phyloP scores from a whole-genome alignment of 2,888 invertebrate genomes.

The Drosophila koepferae region DNA sequence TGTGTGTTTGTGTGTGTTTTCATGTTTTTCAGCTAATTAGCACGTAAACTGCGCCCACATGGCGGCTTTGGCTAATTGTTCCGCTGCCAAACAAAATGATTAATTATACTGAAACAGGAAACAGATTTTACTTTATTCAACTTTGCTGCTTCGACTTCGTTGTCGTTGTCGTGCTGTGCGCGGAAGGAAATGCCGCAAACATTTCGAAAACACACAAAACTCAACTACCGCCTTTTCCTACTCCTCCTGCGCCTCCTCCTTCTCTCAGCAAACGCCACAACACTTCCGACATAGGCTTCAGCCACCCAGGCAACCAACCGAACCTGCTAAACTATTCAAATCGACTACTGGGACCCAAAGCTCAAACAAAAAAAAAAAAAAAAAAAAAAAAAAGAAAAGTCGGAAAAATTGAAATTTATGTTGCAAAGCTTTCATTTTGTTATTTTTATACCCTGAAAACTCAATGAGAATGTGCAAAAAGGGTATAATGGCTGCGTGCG shows the following conservation, averaged over 20 bases:
- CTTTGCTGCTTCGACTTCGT: constrained; percentile 49
- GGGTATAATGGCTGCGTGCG: constrained; percentile 1
- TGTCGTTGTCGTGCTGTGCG: constrained; percentile 46
- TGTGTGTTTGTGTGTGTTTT: constrained; percentile 14
- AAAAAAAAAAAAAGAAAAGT: neutral
- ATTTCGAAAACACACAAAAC: constrained; percentile 66
- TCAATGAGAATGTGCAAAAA: constrained; percentile 1
- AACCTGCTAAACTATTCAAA: constrained; percentile 72
- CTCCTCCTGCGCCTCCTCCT: neutral
- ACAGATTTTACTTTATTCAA: constrained; percentile 80
- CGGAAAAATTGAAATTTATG: constrained; percentile 2
- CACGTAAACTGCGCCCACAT: constrained; percentile 76
- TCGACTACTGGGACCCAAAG: constrained; percentile 40
- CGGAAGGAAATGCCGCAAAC: constrained; percentile 80
- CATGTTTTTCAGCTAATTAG: constrained; percentile 72
- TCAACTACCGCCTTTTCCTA: neutral
- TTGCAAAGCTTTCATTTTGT: constrained; percentile 2
- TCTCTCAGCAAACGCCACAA: constrained; percentile 34
- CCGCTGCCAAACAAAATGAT: constrained; percentile 80
- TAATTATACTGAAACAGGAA: constrained; percentile 79
- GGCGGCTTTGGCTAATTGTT: constrained; percentile 74
- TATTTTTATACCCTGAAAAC: constrained; percentile 6
- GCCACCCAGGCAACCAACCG: constrained; percentile 28
- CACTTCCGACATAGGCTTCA: constrained; percentile 45
- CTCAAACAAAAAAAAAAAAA: neutral